Conservation (phyloP, 2,888 invertebrate genomes). For the Ochropacha duplaris region DNA sequence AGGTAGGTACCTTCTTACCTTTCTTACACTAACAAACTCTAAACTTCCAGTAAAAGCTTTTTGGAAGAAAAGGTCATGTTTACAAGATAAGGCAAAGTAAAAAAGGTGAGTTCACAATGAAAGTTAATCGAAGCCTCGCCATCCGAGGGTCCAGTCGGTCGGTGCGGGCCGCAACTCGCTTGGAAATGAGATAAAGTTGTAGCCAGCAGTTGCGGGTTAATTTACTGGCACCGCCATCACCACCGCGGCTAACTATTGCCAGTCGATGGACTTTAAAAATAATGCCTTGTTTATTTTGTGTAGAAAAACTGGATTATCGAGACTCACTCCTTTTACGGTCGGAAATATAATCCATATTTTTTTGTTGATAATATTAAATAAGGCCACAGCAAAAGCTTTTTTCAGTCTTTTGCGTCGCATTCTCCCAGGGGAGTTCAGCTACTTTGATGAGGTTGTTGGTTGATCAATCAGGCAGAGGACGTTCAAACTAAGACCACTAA, state of each 20-base stretch:
- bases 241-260: constrained; percentile 23
- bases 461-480: no score
- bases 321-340: neutral
- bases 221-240: constrained; percentile 38
- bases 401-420: no score
- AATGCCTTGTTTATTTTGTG: neutral
- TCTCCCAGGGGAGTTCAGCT: no score
- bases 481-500: no score
- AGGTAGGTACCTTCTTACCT: neutral
- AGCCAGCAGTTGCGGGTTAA: constrained; percentile 43
- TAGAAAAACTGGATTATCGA: neutral
- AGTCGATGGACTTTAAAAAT: constrained; percentile 22
- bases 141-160: constrained; percentile 26
- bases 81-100: constrained; percentile 11
- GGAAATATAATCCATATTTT: neutral
- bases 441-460: no score
- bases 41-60: constrained; percentile 4
- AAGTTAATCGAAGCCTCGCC: constrained; percentile 44
- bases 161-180: constrained; percentile 35
- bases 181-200: constrained; percentile 66
- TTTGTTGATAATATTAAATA: neutral
- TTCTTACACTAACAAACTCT: neutral
- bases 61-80: constrained; percentile 17
- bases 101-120: constrained; percentile 21
- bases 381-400: no score